Evolutionary conservation across 2,113 vertebrate genomes (phyloP), one percentile per base, ranked within the genome.

Genomic region (Saguinus imperator): DNA sequence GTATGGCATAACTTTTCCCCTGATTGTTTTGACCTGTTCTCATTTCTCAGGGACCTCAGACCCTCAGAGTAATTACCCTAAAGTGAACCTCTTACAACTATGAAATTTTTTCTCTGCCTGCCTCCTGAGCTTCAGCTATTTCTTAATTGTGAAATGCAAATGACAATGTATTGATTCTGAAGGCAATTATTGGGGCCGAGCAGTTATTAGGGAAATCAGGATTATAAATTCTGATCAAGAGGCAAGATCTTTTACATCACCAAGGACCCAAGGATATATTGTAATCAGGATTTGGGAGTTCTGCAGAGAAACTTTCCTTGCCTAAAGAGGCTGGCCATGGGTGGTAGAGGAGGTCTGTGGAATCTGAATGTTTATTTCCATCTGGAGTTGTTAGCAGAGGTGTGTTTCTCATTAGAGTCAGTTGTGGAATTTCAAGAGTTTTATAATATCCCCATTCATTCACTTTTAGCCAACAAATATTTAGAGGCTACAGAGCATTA

Each of bases 61-160:
- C 48, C 25, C 25, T 92, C 16, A 52, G n/a, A 58, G 29, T 89
- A 72, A 93, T 72, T 87, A 50, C 25, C 61, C 40, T 95, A 17
- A 58, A 89, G 16, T 23, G 50, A 91, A 20, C 48, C 70, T 91
- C 61, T 94, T 86, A 40, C 4, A 83, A 85, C 66, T n/a, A 66
- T 73, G 40, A 76, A 52, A 48, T 37, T 58, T 94, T 55, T 29
- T 68, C 43, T 70, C 17, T 18, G 45, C 40, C 20, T 93, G 2
- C 72, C 50, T 93, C 20, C 40, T 7, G 25, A 94, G 40, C 48
- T 94, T 85, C 25, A 79, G 64, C 40, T 50, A n/a, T 94, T 98
- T 91, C 21, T 3, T 84, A 89, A 89, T 14, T 76, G 23, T 66
- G 45, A 94, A 84, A 91, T 86, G 93, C 43, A 97, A 95, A 84